These are phyloP conservation scores for Patella pellucida DNA, from an alignment of 2,888 invertebrate genomes.

Conservation along the genomic window DNA sequence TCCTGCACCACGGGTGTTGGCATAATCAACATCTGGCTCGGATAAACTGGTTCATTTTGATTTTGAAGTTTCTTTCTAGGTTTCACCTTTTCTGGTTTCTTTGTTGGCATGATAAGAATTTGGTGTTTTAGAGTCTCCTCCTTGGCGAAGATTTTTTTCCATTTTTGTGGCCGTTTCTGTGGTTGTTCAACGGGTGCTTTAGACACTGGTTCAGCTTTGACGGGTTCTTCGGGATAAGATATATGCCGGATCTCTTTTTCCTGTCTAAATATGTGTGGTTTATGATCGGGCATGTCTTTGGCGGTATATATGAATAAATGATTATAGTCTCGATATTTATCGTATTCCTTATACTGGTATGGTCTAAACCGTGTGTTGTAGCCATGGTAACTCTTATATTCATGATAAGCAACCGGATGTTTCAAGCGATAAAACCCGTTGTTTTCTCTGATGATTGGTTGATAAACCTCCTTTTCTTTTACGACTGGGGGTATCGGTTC, in stretches of 20 bases:
- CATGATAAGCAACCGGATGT: background rate
- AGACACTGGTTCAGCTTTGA: background rate
- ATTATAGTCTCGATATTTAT: background rate
- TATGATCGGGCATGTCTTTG: background rate
- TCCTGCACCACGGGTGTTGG: background rate
- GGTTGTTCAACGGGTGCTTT: background rate
- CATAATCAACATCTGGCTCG: background rate
- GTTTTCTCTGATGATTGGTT: background rate
- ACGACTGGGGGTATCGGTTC: background rate
- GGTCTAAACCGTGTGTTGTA: background rate
- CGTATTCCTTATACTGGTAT: background rate
- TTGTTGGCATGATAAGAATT: background rate
- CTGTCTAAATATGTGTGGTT: background rate
- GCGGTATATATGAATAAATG: constrained; percentile 4
- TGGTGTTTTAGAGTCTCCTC: background rate
- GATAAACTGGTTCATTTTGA: constrained; percentile 1
- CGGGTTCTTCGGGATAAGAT: background rate
- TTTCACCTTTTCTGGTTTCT: background rate
- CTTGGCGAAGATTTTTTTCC: background rate
- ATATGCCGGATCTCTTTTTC: background rate
- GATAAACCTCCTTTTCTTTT: background rate
- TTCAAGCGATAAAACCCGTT: background rate
- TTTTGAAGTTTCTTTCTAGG: background rate
- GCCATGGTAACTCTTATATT: background rate
- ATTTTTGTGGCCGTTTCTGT: too few relatives aligned